Percentiles rank a stretch among this genome's conserved stretches.
Conservation (phyloP, 2,888 invertebrate species). For the Drosophila greeni region DNA sequence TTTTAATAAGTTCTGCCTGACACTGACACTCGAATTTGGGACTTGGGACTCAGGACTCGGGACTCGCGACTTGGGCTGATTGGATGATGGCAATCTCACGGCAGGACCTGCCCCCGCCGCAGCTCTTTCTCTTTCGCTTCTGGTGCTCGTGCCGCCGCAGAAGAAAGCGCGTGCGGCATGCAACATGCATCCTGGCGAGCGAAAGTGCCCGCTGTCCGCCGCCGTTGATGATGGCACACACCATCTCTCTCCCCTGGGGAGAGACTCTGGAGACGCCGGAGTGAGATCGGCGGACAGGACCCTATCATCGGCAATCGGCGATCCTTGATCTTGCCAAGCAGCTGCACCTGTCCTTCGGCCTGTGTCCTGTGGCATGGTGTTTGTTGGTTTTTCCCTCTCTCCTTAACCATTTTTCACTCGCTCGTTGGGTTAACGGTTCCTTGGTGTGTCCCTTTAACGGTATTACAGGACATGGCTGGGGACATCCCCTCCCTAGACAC, state of each 20-base stretch:
- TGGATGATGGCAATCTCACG: slow-evolving; percentile 62
- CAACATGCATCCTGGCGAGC: slow-evolving; percentile 46
- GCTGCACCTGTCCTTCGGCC: slow-evolving; percentile 62
- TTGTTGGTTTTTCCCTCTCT: slow-evolving; percentile 13
- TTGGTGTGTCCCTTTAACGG: slow-evolving; percentile 49
- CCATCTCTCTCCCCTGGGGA: neutral
- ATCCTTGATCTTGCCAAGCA: slow-evolving; percentile 47
- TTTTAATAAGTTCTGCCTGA: slow-evolving; percentile 60
- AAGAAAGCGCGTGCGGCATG: slow-evolving; percentile 58
- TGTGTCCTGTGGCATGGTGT: slow-evolving; percentile 4
- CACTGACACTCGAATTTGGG: slow-evolving; percentile 18
- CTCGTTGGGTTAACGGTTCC: slow-evolving; percentile 50
- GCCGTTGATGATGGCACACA: slow-evolving; percentile 10
- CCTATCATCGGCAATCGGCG: slow-evolving; percentile 36
- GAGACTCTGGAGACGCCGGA: slow-evolving; percentile 5
- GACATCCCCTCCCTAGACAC: neutral
- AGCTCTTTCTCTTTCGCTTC: neutral
- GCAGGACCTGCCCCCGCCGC: slow-evolving; percentile 24
- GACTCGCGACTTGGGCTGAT: slow-evolving; percentile 45
- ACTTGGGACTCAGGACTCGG: neutral
- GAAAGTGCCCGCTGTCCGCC: slow-evolving; percentile 29
- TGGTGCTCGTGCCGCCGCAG: neutral
- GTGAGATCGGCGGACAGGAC: slow-evolving; percentile 21
- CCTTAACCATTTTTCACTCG: slow-evolving; percentile 31
- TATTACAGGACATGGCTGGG: slow-evolving; percentile 46